Base-by-base conservation (phyloP, 2,797 vertebrate species). In the Mormyrus hasselquistii region DNA sequence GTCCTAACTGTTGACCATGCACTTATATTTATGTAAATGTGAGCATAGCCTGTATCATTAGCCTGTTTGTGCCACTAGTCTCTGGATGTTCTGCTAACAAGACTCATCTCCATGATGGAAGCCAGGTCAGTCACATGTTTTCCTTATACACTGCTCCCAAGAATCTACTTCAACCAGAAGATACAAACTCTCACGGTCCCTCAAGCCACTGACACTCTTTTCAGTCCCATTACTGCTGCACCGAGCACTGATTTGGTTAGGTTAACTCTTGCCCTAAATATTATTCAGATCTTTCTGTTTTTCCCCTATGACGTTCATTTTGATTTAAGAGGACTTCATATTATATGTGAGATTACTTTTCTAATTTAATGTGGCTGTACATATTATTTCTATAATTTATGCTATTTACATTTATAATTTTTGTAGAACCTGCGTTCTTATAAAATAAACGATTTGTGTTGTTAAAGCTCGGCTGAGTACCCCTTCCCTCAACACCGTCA, bases 351-450 rank as follows among this genome's bases (percentile, higher is more conserved):
- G 41, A 50, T 84, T 50, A 10, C 47, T 50, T 84, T 47, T 84
- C 16, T 19, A 19, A 41, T 82, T 41, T 47, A 47, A 84, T 14
- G 19, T 22, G 16, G n/a, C n/a, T 84, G 82, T 49, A 84, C 47
- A 84, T 84, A 84, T 50, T 84, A 38, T 84, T 84, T 47, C n/a
- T 84, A 14, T 47, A 50, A 84, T 84, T 22, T 83, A 82, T 82
- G 4, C 8, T 29, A 7, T 19, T 16, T 44, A 38, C 44, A 47
- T 83, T 50, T 84, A 22, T 84, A 47, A 9, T 25, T 47, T 50
- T 84, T 84, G 41, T 84, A 84, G 47, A 84, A 4, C n/a, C 14
- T 4, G 5, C 34, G 25, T 79, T 79, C 38, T 44, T 41, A 25
- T 22, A 84, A 50, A 84, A 84, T 50, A 84, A 79, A 79, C 16